phyloP scores from a whole-genome alignment of 2,797 vertebrate genomes.

The Bradypodion pumilum region DNA sequence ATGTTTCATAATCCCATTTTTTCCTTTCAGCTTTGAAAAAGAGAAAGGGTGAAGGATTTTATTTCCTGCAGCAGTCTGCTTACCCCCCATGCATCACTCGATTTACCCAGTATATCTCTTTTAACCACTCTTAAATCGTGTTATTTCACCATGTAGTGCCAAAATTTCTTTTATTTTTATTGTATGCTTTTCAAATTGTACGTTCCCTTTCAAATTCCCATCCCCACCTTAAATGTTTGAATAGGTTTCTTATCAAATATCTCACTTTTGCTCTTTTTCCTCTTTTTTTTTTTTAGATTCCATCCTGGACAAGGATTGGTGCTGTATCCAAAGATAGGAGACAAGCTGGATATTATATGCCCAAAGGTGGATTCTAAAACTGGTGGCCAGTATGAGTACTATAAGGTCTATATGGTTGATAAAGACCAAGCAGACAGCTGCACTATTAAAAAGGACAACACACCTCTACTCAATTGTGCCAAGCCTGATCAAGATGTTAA shows the following conservation, averaged over 20 bases:
- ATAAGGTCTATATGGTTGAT: conserved; percentile 98
- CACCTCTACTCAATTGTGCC: conserved; percentile 95
- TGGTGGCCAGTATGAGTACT: conserved; percentile 91
- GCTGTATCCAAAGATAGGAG: conserved; percentile 96
- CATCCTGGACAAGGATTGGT: conserved; percentile 95
- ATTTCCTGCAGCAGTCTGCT: too few species aligned
- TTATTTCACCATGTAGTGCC: background rate
- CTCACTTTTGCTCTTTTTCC: conserved; percentile 56
- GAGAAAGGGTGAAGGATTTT: background rate
- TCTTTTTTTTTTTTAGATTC: conserved; percentile 83
- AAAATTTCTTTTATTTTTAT: background rate
- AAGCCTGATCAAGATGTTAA: conserved; percentile 98
- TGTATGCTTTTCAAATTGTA: conserved; percentile 41
- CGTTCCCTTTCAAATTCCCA: conserved; percentile 16
- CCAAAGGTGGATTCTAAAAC: conserved; percentile 92
- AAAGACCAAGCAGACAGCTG: conserved; percentile 95
- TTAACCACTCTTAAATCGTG: background rate
- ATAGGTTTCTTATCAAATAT: conserved; percentile 44
- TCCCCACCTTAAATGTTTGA: conserved; percentile 22
- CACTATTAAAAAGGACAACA: conserved; percentile 94
- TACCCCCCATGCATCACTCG: background rate
- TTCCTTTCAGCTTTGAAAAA: background rate
- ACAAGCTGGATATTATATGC: conserved; percentile 99
- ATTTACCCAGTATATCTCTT: background rate
- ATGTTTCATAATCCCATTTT: background rate